Base-by-base conservation (phyloP, 2,888 invertebrate genomes). In the Villa cingulata region DNA sequence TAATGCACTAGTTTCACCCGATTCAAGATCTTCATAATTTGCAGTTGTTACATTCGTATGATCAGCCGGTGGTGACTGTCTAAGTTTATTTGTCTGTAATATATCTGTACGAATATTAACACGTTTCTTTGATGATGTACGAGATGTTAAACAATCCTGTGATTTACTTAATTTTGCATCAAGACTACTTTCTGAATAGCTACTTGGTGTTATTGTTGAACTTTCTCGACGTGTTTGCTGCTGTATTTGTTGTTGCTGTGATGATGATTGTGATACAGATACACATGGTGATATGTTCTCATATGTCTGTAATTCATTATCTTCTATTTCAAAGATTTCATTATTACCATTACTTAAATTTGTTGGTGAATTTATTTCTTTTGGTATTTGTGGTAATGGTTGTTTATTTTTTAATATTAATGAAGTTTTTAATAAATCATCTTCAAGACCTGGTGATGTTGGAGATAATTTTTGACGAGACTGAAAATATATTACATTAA, bases 61-160 rank as follows among this genome's bases (percentile, higher is more conserved):
- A 23, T 23, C 23, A 23, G 23, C 4, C 7, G 23, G 23, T 39
- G 65, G 62, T 41, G 71, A 52, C 7, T 23, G 4, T 57, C 15
- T 69, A 55, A 39, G 62, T 57, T 37, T 59, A 54, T 48, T 47
- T 9, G n/a, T 43, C 16, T 64, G 63, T 2, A 62, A 55, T 44
- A 60, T 64, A 41, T 76, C 75, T 16, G 77, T 71, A n/a, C 73
- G 72, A 60, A 80, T 79, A 54, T 79, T 80, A 0, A 80, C 79
- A 52, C 76, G 70, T 58, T 79, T 80, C 66, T 78, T 78, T 1
- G 55, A 45, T 0, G 66, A 76, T 23, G 23, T 6, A 63, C 51
- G 72, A 48, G 52, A 71, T 70, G 55, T 70, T 71, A 2, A 40
- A 41, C 67, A 68, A 49, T 68, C 68, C 41, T 67, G 65, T 0